Conservation (phyloP, 2,888 invertebrate genomes). For the Sarcophaga variegata region DNA sequence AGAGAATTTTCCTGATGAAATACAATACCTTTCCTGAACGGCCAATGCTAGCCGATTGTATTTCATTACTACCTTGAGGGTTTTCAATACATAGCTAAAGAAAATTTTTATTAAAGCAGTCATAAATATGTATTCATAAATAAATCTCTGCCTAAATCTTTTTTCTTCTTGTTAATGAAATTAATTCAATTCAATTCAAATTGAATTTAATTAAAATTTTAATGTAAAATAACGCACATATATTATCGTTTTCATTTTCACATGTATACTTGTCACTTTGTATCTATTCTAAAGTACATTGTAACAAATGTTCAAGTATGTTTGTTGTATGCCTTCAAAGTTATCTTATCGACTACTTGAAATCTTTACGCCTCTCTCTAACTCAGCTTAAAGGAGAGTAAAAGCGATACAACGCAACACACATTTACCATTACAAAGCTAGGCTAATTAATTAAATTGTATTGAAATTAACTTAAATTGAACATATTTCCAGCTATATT, state of each 20-base stretch:
- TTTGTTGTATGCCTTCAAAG: not conserved
- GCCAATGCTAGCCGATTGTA: too few relatives aligned
- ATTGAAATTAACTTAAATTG: slow-evolving; percentile 57
- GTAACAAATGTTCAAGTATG: not conserved
- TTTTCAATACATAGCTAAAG: too few relatives aligned
- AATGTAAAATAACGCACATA: not conserved
- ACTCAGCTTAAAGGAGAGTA: not conserved
- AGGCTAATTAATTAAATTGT: slow-evolving; percentile 67
- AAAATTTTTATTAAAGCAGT: too few relatives aligned
- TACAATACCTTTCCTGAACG: too few relatives aligned
- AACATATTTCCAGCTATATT: not conserved
- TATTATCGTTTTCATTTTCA: not conserved
- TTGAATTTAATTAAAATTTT: too few relatives aligned
- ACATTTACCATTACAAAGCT: slow-evolving; percentile 23
- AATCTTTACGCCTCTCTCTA: slow-evolving; percentile 21
- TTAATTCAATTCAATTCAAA: too few relatives aligned
- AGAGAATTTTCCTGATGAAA: too few relatives aligned
- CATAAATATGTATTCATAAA: too few relatives aligned
- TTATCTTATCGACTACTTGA: slow-evolving; percentile 42
- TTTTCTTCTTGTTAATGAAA: too few relatives aligned
- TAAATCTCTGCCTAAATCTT: too few relatives aligned
- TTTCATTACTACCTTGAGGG: too few relatives aligned
- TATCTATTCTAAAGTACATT: not conserved
- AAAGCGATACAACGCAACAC: not conserved
- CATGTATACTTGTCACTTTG: not conserved